A percentile compares a stretch with the other conserved stretches of the same genome.
Evolutionary conservation across 2,888 invertebrate genomes (phyloP).

Genomic region (Sylvicola cinctus): DNA sequence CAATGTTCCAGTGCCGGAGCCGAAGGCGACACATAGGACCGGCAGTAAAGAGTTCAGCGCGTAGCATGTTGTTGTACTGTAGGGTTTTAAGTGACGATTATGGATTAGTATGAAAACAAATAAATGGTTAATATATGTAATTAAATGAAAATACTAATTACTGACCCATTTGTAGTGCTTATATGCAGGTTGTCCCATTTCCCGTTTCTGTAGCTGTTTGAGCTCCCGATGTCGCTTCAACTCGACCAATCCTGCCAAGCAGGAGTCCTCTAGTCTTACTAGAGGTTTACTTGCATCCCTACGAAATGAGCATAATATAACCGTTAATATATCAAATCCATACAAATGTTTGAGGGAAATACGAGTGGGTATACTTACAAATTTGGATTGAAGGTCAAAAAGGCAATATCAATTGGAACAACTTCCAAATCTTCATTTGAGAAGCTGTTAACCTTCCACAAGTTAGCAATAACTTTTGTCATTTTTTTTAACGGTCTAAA

Average conservation of each 20-base stretch:
- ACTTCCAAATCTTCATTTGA: too few relatives aligned
- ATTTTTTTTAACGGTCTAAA: too few relatives aligned
- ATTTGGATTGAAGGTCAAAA: too few relatives aligned
- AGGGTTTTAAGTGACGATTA: slow-evolving; percentile 1
- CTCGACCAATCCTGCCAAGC: slow-evolving; percentile 1
- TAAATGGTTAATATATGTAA: neutral
- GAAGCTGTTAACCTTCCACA: too few relatives aligned
- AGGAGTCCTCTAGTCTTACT: slow-evolving; percentile 4
- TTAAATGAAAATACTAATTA: neutral
- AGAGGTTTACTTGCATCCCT: slow-evolving; percentile 2
- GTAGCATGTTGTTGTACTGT: slow-evolving; percentile 5
- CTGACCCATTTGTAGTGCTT: slow-evolving; percentile 2
- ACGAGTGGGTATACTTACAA: too few relatives aligned
- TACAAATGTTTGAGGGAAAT: too few relatives aligned
- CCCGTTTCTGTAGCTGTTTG: slow-evolving; percentile 1
- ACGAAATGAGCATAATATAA: neutral
- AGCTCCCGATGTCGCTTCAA: slow-evolving; percentile 2
- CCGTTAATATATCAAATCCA: too few relatives aligned
- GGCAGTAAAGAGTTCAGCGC: slow-evolving; percentile 1
- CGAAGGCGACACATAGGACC: slow-evolving; percentile 1
- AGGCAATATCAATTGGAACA: too few relatives aligned
- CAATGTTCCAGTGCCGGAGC: slow-evolving; percentile 5
- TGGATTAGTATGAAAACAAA: neutral
- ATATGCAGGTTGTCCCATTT: slow-evolving; percentile 2
- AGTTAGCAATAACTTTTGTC: too few relatives aligned